These are phyloP conservation scores for Thalpophila matura DNA, from an alignment of 2,888 invertebrate species.

Conservation along the genomic window DNA sequence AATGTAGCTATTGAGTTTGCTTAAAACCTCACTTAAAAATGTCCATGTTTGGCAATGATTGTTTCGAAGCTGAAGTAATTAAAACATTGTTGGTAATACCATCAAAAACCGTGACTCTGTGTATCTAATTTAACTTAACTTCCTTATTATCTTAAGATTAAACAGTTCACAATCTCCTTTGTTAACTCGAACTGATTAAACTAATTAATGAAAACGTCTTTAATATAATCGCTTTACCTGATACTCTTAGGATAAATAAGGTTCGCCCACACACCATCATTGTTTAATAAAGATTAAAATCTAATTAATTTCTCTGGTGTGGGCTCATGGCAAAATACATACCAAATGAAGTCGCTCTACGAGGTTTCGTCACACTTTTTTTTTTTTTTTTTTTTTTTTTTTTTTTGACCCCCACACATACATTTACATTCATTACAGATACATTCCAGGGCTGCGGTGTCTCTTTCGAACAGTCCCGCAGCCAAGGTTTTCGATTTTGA, in stretches of 20 bases:
- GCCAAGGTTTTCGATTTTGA: too few relatives aligned
- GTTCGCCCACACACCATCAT: neutral
- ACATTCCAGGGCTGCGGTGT: too few relatives aligned
- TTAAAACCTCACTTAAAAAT: neutral
- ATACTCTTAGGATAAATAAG: slow-evolving; percentile 7
- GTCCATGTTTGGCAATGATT: too few relatives aligned
- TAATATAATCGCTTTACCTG: slow-evolving; percentile 16
- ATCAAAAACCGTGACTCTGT: neutral
- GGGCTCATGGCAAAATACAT: too few relatives aligned
- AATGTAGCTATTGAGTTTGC: too few relatives aligned
- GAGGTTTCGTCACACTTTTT: too few relatives aligned
- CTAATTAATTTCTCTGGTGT: too few relatives aligned
- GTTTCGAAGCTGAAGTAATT: neutral
- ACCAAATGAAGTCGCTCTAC: too few relatives aligned
- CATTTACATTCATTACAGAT: too few relatives aligned
- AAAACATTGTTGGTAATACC: neutral
- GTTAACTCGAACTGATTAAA: slow-evolving; percentile 32
- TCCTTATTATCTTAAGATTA: slow-evolving; percentile 24
- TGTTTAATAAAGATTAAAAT: neutral
- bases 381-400: too few relatives aligned
- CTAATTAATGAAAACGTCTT: slow-evolving; percentile 18
- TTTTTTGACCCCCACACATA: too few relatives aligned
- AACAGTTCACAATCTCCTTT: slow-evolving; percentile 13
- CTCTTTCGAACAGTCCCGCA: too few relatives aligned
- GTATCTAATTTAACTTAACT: slow-evolving; percentile 11